Evolutionary conservation across 92 coral and sea anemone genomes (phyloP), one percentile per base, ranked within the genome.

Genomic region (Porites rus): DNA sequence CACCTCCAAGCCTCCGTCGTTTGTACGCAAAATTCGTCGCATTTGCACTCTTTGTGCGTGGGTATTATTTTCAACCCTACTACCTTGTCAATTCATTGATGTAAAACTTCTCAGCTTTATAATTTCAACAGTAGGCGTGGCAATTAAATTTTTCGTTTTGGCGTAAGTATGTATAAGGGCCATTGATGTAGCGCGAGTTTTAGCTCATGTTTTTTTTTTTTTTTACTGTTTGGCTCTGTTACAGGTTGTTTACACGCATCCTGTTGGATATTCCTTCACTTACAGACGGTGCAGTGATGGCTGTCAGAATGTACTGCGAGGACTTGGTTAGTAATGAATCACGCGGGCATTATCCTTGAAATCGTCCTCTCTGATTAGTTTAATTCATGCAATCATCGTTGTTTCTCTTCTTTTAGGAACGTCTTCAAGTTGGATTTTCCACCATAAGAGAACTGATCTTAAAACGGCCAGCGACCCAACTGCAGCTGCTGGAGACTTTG

Each of bases 381-480:
- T 56, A 14, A 14, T 21, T 22, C 14, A 8, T 62, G 59, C 31
- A 9, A 59, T 2, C 8, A 65, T 56, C 51, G 52, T 65, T n/a
- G 9, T 43, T 8, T 31, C 25, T 18, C 46, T 85, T 17, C 19
- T 78, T 31, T 8, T 52, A 97, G 99, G 99, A 97, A 12, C 91
- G 96, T 19, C 95, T 95, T 52, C 99, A 95, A 64, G 97, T 97
- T 53, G 99, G 99, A 59, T 92, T 97, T 74, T 91, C 98, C 9
- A 97, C 98, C 8, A 73, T 97, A 46, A 81, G 98, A 73, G 99
- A 97, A 75, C 79, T 97, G 51, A 95, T 92, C 64, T 80, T 93
- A n/a, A 96, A 97, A 79, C 94, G 98, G 19, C 99, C 98, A 21
- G 99, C 99, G 25, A 89, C 94, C 71, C 99, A 97, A 43, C 86